Evolutionary conservation across 2,113 vertebrate species (phyloP).

Genomic region (Daphoenositta chrysoptera): DNA sequence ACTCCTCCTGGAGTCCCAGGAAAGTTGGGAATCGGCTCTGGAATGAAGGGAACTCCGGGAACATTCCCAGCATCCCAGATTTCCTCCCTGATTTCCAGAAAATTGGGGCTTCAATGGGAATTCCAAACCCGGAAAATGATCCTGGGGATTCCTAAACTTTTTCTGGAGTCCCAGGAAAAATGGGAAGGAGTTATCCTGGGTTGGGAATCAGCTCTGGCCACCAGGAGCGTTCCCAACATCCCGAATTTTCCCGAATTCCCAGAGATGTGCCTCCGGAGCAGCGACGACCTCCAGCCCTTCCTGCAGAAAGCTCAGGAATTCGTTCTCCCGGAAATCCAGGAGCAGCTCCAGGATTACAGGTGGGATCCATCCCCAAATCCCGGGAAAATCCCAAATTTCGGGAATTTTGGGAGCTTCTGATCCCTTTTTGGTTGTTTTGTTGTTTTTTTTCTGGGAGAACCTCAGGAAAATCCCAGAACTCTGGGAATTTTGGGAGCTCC

Average conservation of each 20-base stretch:
- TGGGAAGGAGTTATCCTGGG: too few species aligned
- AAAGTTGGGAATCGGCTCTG: neutral
- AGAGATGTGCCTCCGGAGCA: neutral
- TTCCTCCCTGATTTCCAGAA: too few species aligned
- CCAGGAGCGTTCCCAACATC: too few species aligned
- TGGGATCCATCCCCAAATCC: neutral
- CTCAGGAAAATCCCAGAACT: neutral
- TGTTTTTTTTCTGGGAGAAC: too few species aligned
- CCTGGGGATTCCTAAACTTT: too few species aligned
- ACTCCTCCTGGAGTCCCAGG: neutral
- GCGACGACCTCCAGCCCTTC: accelerated
- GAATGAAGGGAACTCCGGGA: neutral
- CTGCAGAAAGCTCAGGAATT: neutral
- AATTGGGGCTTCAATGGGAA: too few species aligned
- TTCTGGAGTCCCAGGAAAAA: too few species aligned
- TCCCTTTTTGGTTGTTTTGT: too few species aligned
- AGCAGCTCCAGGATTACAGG: neutral
- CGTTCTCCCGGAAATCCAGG: neutral
- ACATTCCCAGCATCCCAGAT: neutral
- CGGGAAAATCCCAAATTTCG: neutral
- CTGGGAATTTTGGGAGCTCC: too few species aligned
- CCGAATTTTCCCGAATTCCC: neutral
- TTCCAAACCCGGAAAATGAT: too few species aligned
- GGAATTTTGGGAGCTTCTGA: neutral
- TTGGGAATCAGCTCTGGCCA: too few species aligned